A percentile compares a stretch with the other conserved stretches of the same genome.
Conservation (phyloP, 2,888 invertebrate genomes). For the Eilema depressum region DNA sequence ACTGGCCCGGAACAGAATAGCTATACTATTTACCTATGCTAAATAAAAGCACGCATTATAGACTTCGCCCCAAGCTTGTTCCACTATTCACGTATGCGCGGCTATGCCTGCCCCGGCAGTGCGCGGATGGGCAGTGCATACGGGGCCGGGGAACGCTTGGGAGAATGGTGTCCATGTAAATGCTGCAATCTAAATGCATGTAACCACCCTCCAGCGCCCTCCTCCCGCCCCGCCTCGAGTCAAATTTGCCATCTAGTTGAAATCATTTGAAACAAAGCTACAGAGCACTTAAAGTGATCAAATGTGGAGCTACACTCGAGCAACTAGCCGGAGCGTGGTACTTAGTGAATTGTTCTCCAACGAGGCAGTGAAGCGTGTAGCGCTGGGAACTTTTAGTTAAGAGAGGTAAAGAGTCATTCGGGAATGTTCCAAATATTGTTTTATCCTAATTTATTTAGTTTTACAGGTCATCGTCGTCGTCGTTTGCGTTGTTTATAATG, state of each 20-base stretch:
- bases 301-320: neutral
- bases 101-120: too few relatives aligned
- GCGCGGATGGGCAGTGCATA: neutral
- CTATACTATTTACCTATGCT: too few relatives aligned
- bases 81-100: neutral
- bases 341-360: too few relatives aligned
- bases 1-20: neutral
- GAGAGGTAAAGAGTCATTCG: too few relatives aligned
- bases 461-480: too few relatives aligned
- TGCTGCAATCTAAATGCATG: slow-evolving; percentile 47
- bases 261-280: slow-evolving; percentile 4
- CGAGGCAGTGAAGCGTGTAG: too few relatives aligned
- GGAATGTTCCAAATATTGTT: neutral
- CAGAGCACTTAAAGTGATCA: slow-evolving; percentile 14
- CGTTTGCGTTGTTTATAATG: too few relatives aligned
- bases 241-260: slow-evolving; percentile 7
- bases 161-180: slow-evolving; percentile 42
- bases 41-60: too few relatives aligned
- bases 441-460: too few relatives aligned
- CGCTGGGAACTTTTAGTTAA: too few relatives aligned
- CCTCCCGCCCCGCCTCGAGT: neutral
- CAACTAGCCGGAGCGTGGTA: neutral
- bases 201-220: slow-evolving; percentile 10
- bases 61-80: neutral
- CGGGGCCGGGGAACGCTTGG: neutral